phyloP scores from a whole-genome alignment of 2,113 vertebrate genomes.

The Mellivora capensis region DNA sequence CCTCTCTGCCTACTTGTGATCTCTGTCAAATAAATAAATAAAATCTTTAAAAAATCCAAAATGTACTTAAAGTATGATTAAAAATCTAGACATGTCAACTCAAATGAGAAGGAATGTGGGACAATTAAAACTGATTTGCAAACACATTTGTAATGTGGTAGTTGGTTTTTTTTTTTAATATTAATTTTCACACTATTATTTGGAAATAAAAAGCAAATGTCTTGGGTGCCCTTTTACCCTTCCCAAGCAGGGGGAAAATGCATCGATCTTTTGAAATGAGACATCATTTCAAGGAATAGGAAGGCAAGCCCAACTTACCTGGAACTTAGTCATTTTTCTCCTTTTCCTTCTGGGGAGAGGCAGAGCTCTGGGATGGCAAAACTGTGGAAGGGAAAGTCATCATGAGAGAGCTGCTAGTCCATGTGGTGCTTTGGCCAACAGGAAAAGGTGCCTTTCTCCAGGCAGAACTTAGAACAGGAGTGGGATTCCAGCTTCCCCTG shows the following conservation, averaged over 20 bases:
- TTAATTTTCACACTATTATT: neutral
- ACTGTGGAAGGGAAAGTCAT: neutral
- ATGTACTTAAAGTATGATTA: neutral
- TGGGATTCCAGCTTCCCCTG: neutral
- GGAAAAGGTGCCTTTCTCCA: neutral
- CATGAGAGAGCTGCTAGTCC: neutral
- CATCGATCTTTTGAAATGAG: neutral
- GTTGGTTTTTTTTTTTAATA: neutral
- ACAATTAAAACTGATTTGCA: neutral
- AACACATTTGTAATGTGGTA: neutral
- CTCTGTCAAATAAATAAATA: too few species aligned
- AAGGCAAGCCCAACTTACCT: constrained; percentile 31
- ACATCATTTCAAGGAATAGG: neutral
- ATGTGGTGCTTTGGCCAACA: neutral
- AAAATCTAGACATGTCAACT: neutral
- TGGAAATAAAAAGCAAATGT: neutral
- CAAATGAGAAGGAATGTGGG: neutral
- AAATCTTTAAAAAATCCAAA: neutral
- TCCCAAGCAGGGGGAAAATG: neutral
- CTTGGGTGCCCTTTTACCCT: too few species aligned
- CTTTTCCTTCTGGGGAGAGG: neutral
- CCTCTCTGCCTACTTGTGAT: too few species aligned
- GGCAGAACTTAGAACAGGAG: neutral
- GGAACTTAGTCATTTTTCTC: constrained; percentile 58
- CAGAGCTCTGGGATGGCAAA: neutral